These are phyloP conservation scores for Pseudolycoriella hygida DNA, from an alignment of 2,888 invertebrate species.

Conservation along the genomic window DNA sequence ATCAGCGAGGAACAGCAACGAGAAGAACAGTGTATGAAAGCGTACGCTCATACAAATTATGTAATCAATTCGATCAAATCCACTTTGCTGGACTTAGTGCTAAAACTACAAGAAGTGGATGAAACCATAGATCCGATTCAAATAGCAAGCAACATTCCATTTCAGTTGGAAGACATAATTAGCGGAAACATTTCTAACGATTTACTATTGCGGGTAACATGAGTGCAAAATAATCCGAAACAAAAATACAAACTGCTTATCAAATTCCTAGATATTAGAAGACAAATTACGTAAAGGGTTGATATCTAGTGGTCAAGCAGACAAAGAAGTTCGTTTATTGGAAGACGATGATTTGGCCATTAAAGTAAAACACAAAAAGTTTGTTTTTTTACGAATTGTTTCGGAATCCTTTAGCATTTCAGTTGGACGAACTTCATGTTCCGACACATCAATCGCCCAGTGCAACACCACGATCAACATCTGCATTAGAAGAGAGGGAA, in stretches of 20 bases:
- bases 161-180: constrained; percentile 4
- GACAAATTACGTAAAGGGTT: constrained; percentile 22
- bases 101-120: constrained; percentile 27
- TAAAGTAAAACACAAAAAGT: constrained; percentile 12
- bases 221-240: background rate
- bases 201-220: background rate
- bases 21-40: constrained; percentile 24
- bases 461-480: constrained; percentile 18
- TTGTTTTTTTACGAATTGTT: background rate
- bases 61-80: constrained; percentile 24
- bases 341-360: background rate
- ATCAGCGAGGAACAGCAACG: constrained; percentile 35
- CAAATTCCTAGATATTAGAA: constrained; percentile 20
- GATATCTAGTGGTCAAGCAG: constrained; percentile 16
- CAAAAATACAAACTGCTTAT: background rate
- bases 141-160: constrained; percentile 11
- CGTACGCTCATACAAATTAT: constrained; percentile 21
- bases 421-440: constrained; percentile 16
- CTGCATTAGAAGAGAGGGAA: constrained; percentile 14
- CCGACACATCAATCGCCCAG: constrained; percentile 8
- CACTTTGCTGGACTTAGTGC: constrained; percentile 26
- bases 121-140: constrained; percentile 14
- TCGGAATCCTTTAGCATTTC: no score
- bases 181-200: constrained; percentile 6
- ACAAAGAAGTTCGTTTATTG: constrained; percentile 13